Evolutionary conservation across 2,888 invertebrate genomes (phyloP).

Genomic region (Acrobasis suavella): DNA sequence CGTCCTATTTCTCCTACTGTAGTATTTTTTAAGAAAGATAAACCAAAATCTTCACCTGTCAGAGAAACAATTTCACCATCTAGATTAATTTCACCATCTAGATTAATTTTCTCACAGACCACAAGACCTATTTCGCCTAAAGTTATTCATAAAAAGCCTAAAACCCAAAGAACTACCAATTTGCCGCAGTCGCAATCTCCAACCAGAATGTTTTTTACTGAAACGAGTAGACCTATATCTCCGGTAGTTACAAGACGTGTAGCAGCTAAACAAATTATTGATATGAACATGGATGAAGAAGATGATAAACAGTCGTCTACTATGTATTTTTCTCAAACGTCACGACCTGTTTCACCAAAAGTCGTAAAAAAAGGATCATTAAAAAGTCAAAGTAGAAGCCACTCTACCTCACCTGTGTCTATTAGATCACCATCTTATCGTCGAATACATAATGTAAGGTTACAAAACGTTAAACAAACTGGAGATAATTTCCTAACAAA

Average conservation of each 20-base stretch:
- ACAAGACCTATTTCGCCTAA: conserved; percentile 66
- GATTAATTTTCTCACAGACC: conserved; percentile 60
- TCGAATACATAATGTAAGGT: conserved; percentile 81
- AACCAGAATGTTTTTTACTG: conserved; percentile 60
- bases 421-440: conserved; percentile 86
- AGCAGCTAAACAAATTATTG: conserved; percentile 34
- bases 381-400: conserved; percentile 58
- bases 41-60: conserved; percentile 35
- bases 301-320: conserved; percentile 51
- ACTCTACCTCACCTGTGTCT: conserved; percentile 82
- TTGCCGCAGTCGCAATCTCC: conserved; percentile 51
- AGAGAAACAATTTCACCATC: conserved; percentile 54
- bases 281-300: conserved; percentile 33
- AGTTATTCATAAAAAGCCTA: conserved; percentile 43
- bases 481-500: conserved; percentile 52
- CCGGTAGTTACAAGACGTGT: conserved; percentile 49
- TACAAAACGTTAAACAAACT: conserved; percentile 61
- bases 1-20: conserved; percentile 71
- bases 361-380: conserved; percentile 45
- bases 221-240: conserved; percentile 67
- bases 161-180: conserved; percentile 30
- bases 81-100: conserved; percentile 60
- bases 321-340: conserved; percentile 68
- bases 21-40: conserved; percentile 62
- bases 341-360: conserved; percentile 70